Evolutionary conservation across 2,888 invertebrate genomes (phyloP).

Genomic region (Myathropa florea): DNA sequence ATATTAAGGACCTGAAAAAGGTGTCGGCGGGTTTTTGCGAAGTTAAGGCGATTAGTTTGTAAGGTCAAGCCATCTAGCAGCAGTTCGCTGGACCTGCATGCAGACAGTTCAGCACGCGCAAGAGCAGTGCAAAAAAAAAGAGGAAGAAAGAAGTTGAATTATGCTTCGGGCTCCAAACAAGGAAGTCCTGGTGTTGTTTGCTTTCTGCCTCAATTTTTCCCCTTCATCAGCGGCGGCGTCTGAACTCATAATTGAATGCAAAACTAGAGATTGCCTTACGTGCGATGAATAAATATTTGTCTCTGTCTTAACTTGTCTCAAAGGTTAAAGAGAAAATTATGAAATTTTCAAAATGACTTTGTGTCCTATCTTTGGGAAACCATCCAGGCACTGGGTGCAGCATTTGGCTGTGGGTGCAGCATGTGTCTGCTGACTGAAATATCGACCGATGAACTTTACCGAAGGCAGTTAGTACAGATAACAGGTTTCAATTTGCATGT

Average conservation of each 20-base stretch:
- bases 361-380: too few relatives aligned
- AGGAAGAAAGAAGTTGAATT: slow-evolving; percentile 7
- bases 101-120: slow-evolving; percentile 46
- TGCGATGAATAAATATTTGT: slow-evolving; percentile 1
- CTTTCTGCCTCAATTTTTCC: neutral
- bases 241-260: slow-evolving; percentile 8
- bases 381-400: neutral
- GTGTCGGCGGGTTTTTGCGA: slow-evolving; percentile 55
- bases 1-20: slow-evolving; percentile 63
- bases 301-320: slow-evolving; percentile 19
- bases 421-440: neutral
- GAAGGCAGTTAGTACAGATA: slow-evolving; percentile 1
- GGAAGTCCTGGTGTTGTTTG: neutral
- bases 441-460: slow-evolving; percentile 34
- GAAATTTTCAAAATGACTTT: neutral
- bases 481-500: neutral
- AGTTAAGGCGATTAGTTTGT: slow-evolving; percentile 62
- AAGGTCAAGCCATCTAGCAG: slow-evolving; percentile 61
- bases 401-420: neutral
- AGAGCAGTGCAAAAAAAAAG: slow-evolving; percentile 28
- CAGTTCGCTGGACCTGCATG: slow-evolving; percentile 40
- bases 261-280: slow-evolving; percentile 9
- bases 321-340: slow-evolving; percentile 7
- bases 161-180: neutral
- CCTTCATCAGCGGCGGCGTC: neutral